Conservation (phyloP, 2,888 invertebrate genomes). For the Cancer borealis region DNA sequence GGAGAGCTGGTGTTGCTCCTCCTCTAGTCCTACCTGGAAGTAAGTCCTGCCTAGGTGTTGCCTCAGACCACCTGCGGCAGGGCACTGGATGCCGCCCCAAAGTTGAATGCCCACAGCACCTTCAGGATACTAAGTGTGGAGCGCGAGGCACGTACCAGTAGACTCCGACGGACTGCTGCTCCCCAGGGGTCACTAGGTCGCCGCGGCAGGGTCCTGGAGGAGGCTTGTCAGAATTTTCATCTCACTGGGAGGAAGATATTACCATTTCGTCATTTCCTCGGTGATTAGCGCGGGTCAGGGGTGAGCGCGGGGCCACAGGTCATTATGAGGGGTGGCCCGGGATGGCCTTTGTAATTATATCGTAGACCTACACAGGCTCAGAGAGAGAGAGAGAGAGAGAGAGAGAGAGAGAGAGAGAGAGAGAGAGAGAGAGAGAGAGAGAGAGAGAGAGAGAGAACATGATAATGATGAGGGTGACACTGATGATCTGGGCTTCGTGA, state of each 20-base stretch:
- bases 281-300: slow-evolving; percentile 51
- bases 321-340: slow-evolving; percentile 9
- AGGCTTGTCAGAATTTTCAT: slow-evolving; percentile 23
- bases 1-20: slow-evolving; percentile 15
- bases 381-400: too few relatives aligned
- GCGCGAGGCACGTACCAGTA: too few relatives aligned
- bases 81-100: too few relatives aligned
- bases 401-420: too few relatives aligned
- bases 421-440: too few relatives aligned
- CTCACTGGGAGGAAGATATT: slow-evolving; percentile 44
- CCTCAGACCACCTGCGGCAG: too few relatives aligned
- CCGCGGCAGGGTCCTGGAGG: background rate
- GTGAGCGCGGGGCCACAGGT: slow-evolving; percentile 22
- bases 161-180: too few relatives aligned
- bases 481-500: background rate
- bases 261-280: slow-evolving; percentile 52
- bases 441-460: background rate
- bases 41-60: too few relatives aligned
- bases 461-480: slow-evolving; percentile 9
- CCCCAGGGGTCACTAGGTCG: slow-evolving; percentile 39
- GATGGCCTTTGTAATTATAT: background rate
- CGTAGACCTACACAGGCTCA: slow-evolving; percentile 31
- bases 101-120: too few relatives aligned
- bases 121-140: too few relatives aligned
- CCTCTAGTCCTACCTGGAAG: background rate